Evolutionary conservation across 2,888 invertebrate species (phyloP).

Genomic region (Bembecia ichneumoniformis): DNA sequence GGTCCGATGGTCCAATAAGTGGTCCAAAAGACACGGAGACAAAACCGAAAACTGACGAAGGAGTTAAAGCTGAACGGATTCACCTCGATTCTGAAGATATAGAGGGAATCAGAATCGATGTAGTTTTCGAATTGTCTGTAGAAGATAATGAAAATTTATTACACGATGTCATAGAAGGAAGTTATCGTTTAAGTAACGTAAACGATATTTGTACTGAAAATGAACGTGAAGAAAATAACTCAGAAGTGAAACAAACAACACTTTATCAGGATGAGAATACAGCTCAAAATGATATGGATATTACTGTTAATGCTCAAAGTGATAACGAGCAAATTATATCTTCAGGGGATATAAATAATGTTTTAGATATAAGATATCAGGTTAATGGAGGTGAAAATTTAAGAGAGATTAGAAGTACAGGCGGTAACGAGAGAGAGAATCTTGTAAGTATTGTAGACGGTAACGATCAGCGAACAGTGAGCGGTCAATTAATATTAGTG

Average conservation of each 20-base stretch:
- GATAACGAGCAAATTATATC: background rate
- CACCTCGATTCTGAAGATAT: background rate
- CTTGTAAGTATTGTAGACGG: constrained; percentile 14
- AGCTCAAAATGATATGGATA: constrained; percentile 2
- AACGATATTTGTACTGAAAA: background rate
- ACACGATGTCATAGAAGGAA: background rate
- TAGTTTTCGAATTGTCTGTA: background rate
- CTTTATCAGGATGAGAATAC: constrained; percentile 1
- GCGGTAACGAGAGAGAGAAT: constrained; percentile 44
- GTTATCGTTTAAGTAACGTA: too few species aligned
- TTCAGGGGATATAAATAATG: constrained; percentile 1
- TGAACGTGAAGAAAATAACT: background rate
- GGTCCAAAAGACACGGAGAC: constrained; percentile 2
- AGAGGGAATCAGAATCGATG: background rate
- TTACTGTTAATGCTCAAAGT: constrained; percentile 4
- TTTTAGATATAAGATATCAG: constrained; percentile 6
- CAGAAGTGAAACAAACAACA: too few species aligned
- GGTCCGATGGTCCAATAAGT: constrained; percentile 18
- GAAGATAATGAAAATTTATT: background rate
- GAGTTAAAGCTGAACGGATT: background rate
- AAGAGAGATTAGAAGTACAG: constrained; percentile 30
- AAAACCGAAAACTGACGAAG: background rate
- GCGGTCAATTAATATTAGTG: constrained; percentile 51
- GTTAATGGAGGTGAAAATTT: constrained; percentile 13
- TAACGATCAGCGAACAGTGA: constrained; percentile 27